Conservation (phyloP, 2,797 vertebrate species). For the Coluber constrictor region DNA sequence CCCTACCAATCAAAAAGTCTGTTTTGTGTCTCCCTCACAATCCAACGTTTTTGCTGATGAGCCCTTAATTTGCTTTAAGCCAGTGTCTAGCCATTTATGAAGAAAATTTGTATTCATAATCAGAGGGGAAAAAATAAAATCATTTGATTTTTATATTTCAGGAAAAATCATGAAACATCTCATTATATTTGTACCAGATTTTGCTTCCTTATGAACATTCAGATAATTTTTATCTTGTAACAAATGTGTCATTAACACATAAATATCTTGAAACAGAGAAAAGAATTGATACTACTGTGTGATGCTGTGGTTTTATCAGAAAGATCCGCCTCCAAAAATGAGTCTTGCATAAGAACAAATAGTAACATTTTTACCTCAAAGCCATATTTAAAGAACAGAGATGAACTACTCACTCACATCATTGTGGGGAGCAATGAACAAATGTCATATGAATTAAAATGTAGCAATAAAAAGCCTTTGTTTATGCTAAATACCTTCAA, state of each 20-base stretch:
- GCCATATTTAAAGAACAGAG: neutral
- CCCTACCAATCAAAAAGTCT: neutral
- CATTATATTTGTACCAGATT: neutral
- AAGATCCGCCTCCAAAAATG: neutral
- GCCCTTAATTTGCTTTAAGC: neutral
- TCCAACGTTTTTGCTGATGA: neutral
- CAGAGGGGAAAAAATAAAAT: neutral
- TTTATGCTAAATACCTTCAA: conserved; percentile 20
- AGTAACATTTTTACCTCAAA: neutral
- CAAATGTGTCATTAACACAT: neutral
- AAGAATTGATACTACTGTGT: neutral
- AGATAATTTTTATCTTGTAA: neutral
- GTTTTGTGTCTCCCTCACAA: neutral
- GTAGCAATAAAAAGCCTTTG: neutral
- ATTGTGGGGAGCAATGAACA: neutral
- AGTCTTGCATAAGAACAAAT: neutral
- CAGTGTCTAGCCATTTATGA: neutral
- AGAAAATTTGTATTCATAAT: neutral
- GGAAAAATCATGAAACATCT: neutral
- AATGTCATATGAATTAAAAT: neutral
- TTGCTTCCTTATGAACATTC: no score
- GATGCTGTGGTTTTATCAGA: neutral
- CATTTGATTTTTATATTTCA: neutral
- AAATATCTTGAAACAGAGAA: neutral
- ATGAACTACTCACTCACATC: neutral